phyloP scores from a whole-genome alignment of 2,113 vertebrate species.

The Rhombomys opimus region DNA sequence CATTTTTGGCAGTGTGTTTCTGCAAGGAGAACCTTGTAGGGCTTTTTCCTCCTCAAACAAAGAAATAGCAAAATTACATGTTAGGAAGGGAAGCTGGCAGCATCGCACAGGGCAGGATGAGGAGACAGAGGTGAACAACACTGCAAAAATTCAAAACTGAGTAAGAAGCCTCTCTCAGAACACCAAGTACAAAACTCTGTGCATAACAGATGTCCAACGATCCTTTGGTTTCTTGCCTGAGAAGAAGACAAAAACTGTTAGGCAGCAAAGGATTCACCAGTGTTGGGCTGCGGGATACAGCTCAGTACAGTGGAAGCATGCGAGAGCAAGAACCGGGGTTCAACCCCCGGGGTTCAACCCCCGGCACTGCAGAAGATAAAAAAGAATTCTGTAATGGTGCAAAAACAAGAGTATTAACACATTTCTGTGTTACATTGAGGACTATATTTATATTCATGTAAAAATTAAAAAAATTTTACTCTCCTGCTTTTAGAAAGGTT shows the following conservation, averaged over 20 bases:
- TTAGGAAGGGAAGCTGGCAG: slow-evolving; percentile 1
- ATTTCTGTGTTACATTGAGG: slow-evolving; percentile 16
- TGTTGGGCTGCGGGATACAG: not conserved
- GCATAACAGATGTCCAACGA: not conserved
- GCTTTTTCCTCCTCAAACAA: not conserved
- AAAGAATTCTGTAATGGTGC: not conserved
- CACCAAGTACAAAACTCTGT: slow-evolving; percentile 6
- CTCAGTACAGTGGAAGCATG: not conserved
- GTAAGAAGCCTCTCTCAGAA: not conserved
- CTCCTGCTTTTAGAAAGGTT: slow-evolving; percentile 36
- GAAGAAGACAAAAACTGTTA: slow-evolving; percentile 14
- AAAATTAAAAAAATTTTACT: slow-evolving; percentile 16
- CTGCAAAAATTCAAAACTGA: not conserved
- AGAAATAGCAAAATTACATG: slow-evolving; percentile 32
- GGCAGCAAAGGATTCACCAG: not conserved
- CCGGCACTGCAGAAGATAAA: not conserved
- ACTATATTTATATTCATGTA: not conserved
- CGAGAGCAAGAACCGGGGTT: not conserved
- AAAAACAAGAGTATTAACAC: not conserved
- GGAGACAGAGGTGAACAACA: not conserved
- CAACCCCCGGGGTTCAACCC: not conserved
- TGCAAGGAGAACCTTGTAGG: not conserved
- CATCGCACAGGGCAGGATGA: not conserved
- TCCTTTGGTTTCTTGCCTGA: slow-evolving; percentile 34
- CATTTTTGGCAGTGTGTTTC: not conserved